Evolutionary conservation across 2,113 vertebrate species (phyloP).

Genomic region (Tauraco erythrolophus): DNA sequence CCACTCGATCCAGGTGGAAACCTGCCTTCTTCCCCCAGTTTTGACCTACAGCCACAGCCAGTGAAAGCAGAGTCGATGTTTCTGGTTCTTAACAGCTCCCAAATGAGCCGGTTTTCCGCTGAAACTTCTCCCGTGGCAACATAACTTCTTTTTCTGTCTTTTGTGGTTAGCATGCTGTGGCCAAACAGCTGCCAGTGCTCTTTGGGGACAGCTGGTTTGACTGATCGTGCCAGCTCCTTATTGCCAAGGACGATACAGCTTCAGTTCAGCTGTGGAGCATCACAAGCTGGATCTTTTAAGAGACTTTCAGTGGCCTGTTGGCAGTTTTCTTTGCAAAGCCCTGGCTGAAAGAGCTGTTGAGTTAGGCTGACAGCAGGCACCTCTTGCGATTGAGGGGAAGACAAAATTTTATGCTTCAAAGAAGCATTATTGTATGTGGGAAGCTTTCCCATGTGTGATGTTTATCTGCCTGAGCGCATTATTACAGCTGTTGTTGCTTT

Average conservation of each 20-base stretch:
- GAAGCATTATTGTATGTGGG: accelerated
- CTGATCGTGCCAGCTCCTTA: neutral
- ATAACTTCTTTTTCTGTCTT: neutral
- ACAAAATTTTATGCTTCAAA: neutral
- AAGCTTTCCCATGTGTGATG: neutral
- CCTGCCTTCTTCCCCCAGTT: neutral
- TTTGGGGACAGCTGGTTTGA: neutral
- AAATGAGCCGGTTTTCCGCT: neutral
- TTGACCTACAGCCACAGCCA: neutral
- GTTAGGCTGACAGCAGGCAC: neutral
- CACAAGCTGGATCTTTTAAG: neutral
- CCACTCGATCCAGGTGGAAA: neutral
- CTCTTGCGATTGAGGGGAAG: neutral
- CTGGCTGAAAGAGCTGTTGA: neutral
- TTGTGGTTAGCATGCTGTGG: neutral
- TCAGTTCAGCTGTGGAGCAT: neutral
- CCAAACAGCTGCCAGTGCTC: neutral
- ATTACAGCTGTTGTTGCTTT: neutral
- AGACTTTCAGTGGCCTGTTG: neutral
- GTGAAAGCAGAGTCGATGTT: neutral
- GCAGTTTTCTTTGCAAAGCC: neutral
- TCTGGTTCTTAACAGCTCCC: neutral
- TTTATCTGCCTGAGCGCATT: neutral
- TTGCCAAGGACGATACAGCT: neutral
- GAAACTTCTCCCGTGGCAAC: neutral